These are phyloP conservation scores for Drosophila asahinai DNA, from an alignment of 1,140 invertebrate species.

Conservation along the genomic window DNA sequence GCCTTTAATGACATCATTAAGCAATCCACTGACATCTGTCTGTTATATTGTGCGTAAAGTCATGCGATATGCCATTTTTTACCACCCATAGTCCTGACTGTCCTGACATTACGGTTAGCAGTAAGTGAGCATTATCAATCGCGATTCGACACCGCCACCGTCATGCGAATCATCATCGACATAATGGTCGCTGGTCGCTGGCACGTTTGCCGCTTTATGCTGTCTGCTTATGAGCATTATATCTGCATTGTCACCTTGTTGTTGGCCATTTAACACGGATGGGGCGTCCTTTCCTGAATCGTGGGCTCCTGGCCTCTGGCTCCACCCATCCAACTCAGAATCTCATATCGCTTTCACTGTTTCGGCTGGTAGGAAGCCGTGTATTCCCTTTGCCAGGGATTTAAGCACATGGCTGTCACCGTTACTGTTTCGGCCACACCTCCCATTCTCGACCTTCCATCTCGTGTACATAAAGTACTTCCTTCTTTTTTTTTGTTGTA, in stretches of 20 bases:
- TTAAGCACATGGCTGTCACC: slow-evolving; percentile 49
- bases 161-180: slow-evolving; percentile 50
- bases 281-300: slow-evolving; percentile 24
- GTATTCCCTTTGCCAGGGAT: slow-evolving; percentile 41
- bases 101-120: slow-evolving; percentile 57
- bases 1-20: slow-evolving; percentile 43
- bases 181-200: slow-evolving; percentile 35
- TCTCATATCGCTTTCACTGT: slow-evolving; percentile 10
- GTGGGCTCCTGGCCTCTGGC: background rate
- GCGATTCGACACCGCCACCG: slow-evolving; percentile 53
- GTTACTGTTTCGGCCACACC: slow-evolving; percentile 41
- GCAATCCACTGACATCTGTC: slow-evolving; percentile 51
- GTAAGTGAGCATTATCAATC: slow-evolving; percentile 73
- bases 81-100: slow-evolving; percentile 12
- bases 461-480: slow-evolving; percentile 27
- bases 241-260: slow-evolving; percentile 81
- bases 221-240: slow-evolving; percentile 71
- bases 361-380: slow-evolving; percentile 8
- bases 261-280: slow-evolving; percentile 74
- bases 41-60: slow-evolving; percentile 74
- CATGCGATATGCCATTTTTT: slow-evolving; percentile 63
- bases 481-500: slow-evolving; percentile 18
- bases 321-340: background rate
- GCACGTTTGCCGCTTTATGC: slow-evolving; percentile 64
- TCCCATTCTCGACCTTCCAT: slow-evolving; percentile 16